Evolutionary conservation across 2,797 vertebrate species (phyloP).

Genomic region (Anisognathus igniventris): DNA sequence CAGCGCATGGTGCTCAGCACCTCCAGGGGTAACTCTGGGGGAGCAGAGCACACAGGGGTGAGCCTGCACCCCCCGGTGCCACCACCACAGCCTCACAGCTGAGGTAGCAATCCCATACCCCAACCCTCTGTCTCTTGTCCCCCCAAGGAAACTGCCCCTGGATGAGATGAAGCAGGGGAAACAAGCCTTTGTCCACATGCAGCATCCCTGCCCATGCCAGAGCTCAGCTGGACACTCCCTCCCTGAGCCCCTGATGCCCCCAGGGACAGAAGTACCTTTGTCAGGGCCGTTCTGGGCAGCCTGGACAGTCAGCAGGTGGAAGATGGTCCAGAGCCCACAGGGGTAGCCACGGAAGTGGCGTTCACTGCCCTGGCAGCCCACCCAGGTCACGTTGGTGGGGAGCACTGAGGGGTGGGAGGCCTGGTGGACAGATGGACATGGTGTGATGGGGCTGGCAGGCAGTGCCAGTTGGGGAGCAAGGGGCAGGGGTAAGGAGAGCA

Average conservation of each 20-base stretch:
- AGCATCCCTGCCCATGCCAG: not conserved
- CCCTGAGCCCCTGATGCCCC: accelerated
- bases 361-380: slow-evolving; percentile 88
- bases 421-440: slow-evolving; percentile 34
- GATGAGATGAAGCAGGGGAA: not conserved
- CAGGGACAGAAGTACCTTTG: not conserved
- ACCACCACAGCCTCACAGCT: accelerated
- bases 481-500: not conserved
- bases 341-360: slow-evolving; percentile 85
- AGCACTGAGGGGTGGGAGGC: slow-evolving; percentile 61
- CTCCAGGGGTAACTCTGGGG: slow-evolving; percentile 75
- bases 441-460: not conserved
- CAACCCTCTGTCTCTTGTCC: accelerated
- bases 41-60: not conserved
- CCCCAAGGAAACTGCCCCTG: accelerated
- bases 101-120: not conserved
- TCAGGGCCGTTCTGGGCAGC: slow-evolving; percentile 51
- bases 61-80: accelerated
- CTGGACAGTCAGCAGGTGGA: slow-evolving; percentile 88
- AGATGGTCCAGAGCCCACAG: slow-evolving; percentile 90
- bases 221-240: not conserved
- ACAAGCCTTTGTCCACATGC: accelerated
- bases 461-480: not conserved
- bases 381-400: slow-evolving; percentile 80
- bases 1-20: slow-evolving; percentile 82